phyloP scores from a whole-genome alignment of 1,140 invertebrate species.

The Scaptodrosophila lebanonensis region DNA sequence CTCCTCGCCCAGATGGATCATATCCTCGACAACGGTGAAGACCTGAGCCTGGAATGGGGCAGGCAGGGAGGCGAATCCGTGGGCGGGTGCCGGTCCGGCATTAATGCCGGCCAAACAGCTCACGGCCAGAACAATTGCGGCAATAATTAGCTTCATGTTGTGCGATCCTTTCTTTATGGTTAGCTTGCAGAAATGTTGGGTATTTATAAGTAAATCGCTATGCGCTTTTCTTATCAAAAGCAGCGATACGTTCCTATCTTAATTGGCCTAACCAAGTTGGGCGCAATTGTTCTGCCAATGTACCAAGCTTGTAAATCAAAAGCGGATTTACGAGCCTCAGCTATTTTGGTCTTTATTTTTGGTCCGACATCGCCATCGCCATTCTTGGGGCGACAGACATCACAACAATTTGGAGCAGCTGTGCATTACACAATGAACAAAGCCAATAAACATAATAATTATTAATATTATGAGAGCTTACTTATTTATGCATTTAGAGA shows the following conservation, averaged over 20 bases:
- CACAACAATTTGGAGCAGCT: slow-evolving; percentile 6
- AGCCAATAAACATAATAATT: slow-evolving; percentile 40
- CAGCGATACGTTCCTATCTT: background rate
- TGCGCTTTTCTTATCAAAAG: background rate
- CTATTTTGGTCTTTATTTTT: no score
- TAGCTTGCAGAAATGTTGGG: no score
- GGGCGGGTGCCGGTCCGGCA: slow-evolving; percentile 23
- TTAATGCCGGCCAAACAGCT: slow-evolving; percentile 27
- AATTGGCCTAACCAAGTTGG: background rate
- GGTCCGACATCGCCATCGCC: no score
- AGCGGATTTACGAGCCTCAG: no score
- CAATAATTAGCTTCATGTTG: slow-evolving; percentile 41
- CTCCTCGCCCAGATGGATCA: slow-evolving; percentile 39
- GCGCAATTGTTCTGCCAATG: no score
- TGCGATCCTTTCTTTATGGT: slow-evolving; percentile 1
- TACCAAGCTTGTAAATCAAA: no score
- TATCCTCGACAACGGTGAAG: slow-evolving; percentile 34
- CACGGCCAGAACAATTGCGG: slow-evolving; percentile 12
- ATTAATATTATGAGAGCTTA: slow-evolving; percentile 41
- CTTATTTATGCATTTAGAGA: slow-evolving; percentile 23
- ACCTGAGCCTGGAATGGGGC: slow-evolving; percentile 39
- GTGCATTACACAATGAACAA: background rate
- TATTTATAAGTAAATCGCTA: background rate
- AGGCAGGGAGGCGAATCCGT: slow-evolving; percentile 11
- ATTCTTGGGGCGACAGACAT: slow-evolving; percentile 12